A percentile compares a stretch with the other conserved stretches of the same genome.
phyloP scores from a whole-genome alignment of 2,888 invertebrate species.

The Andrena dorsata region DNA sequence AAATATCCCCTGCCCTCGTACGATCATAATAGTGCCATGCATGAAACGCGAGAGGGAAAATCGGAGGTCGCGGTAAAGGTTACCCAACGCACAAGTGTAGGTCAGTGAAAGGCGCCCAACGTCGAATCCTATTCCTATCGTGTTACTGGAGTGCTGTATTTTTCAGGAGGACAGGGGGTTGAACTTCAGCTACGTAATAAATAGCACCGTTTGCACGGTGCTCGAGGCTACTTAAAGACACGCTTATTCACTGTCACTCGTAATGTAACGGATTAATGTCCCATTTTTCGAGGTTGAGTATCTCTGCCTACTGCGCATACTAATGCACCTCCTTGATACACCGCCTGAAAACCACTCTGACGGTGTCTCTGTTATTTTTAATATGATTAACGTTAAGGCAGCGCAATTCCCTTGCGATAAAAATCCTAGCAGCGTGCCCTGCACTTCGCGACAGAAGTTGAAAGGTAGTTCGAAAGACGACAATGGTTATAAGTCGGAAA shows the following conservation, averaged over 20 bases:
- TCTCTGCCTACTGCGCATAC: conserved; percentile 70
- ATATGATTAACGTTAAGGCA: conserved; percentile 64
- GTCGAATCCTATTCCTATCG: conserved; percentile 19
- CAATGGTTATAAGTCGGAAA: too few relatives aligned
- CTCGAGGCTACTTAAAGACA: conserved; percentile 70
- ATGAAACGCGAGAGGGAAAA: not conserved
- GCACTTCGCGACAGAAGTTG: conserved; percentile 14
- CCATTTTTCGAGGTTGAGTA: conserved; percentile 74
- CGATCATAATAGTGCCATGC: not conserved
- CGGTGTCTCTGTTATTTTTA: conserved; percentile 62
- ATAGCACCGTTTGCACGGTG: conserved; percentile 69
- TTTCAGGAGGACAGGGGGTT: conserved; percentile 52
- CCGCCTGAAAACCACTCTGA: conserved; percentile 54
- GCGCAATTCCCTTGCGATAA: conserved; percentile 38
- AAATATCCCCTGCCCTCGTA: not conserved
- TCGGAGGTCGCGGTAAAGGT: not conserved
- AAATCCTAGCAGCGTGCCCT: conserved; percentile 43
- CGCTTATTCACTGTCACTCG: conserved; percentile 73
- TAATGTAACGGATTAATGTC: conserved; percentile 75
- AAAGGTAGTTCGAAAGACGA: not conserved
- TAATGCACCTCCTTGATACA: conserved; percentile 65
- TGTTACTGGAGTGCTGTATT: conserved; percentile 66
- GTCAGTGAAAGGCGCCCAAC: conserved; percentile 25
- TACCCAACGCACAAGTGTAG: conserved; percentile 3
- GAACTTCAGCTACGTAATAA: conserved; percentile 58